phyloP scores from a whole-genome alignment of 2,888 invertebrate species.

The Dusona sp. region DNA sequence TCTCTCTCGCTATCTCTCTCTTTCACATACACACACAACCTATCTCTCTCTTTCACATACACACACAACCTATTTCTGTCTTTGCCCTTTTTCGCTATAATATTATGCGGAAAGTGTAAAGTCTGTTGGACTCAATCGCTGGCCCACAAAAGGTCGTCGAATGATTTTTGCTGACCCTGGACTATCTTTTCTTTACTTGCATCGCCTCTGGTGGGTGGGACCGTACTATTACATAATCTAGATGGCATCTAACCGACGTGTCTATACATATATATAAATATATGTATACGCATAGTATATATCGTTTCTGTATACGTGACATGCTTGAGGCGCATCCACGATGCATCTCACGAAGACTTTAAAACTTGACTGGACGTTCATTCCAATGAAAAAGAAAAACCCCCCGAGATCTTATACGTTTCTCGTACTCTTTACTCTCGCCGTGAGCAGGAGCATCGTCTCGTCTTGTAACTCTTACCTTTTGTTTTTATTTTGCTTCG shows the following conservation, averaged over 20 bases:
- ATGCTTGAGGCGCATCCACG: slow-evolving; percentile 53
- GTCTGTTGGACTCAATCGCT: slow-evolving; percentile 35
- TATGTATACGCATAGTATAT: neutral
- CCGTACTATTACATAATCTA: slow-evolving; percentile 23
- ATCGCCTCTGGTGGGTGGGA: neutral
- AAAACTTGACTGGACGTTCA: slow-evolving; percentile 41
- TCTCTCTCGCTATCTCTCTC: too few species aligned
- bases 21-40: neutral
- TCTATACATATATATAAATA: neutral
- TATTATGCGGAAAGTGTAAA: slow-evolving; percentile 69
- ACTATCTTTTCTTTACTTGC: slow-evolving; percentile 17
- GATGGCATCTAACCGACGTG: slow-evolving; percentile 18
- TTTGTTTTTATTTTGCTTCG: neutral
- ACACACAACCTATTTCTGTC: neutral
- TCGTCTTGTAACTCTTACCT: neutral
- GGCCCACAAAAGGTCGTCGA: slow-evolving; percentile 47
- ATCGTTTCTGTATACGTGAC: slow-evolving; percentile 59
- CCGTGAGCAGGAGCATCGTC: neutral
- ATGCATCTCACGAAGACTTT: slow-evolving; percentile 61
- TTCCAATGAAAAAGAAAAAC: slow-evolving; percentile 40
- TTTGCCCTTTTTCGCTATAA: slow-evolving; percentile 62
- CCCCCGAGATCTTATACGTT: neutral
- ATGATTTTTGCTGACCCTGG: slow-evolving; percentile 71
- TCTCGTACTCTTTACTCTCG: neutral
- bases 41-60: slow-evolving; percentile 6